A percentile compares a stretch with the other conserved stretches of the same genome.
These are phyloP conservation scores for Cerastis leucographa DNA, from an alignment of 2,888 invertebrate species.

Conservation along the genomic window DNA sequence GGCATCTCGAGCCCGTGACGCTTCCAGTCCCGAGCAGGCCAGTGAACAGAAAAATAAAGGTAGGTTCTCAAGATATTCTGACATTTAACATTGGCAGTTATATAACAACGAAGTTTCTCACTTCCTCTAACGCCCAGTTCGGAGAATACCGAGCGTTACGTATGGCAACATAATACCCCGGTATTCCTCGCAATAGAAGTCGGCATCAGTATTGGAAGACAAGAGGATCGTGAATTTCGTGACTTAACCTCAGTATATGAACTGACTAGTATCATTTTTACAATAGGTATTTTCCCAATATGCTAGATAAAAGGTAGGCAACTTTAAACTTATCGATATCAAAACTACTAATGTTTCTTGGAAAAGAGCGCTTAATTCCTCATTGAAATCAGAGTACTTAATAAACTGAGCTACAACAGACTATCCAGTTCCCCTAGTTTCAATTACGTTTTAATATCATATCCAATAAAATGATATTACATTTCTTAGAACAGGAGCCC, in stretches of 20 bases:
- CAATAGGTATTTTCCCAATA: not conserved
- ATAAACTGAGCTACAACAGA: not conserved
- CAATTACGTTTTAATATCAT: slow-evolving; percentile 51
- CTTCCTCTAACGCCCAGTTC: not conserved
- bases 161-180: not conserved
- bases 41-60: slow-evolving; percentile 86
- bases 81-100: not conserved
- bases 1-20: slow-evolving; percentile 85
- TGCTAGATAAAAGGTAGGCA: not conserved
- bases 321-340: not conserved
- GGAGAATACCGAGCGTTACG: not conserved
- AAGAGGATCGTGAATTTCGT: not conserved
- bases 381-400: slow-evolving; percentile 30
- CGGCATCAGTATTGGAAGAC: not conserved
- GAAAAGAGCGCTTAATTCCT: not conserved
- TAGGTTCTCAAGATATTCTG: slow-evolving; percentile 52
- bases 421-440: slow-evolving; percentile 22
- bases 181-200: not conserved
- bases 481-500: slow-evolving; percentile 76
- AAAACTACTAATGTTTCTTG: not conserved
- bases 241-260: not conserved
- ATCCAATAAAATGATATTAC: slow-evolving; percentile 64
- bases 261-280: not conserved
- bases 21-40: slow-evolving; percentile 87
- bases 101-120: not conserved